Conservation (phyloP, 2,797 vertebrate species). For the Eulemur mongoz region DNA sequence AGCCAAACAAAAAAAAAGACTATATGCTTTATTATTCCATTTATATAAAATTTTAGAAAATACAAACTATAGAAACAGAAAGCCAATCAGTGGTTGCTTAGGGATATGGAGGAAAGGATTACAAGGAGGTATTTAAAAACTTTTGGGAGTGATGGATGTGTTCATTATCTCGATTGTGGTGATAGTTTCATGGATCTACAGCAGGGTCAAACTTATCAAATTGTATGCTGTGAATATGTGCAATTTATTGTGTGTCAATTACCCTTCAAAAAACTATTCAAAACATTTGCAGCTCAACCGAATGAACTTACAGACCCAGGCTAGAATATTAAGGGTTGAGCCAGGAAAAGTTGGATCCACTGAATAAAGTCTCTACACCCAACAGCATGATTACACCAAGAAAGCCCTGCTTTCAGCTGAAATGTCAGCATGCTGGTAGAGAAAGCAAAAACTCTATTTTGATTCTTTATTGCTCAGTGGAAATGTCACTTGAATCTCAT, state of each 20-base stretch:
- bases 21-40: background rate
- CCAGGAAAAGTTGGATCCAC: background rate
- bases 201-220: background rate
- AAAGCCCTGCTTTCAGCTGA: background rate
- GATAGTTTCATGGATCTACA: background rate
- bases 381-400: background rate
- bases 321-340: background rate
- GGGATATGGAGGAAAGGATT: background rate
- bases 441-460: background rate
- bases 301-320: background rate
- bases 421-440: background rate
- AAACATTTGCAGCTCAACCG: background rate
- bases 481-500: background rate
- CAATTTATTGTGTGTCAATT: background rate
- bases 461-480: background rate
- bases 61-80: background rate
- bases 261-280: background rate
- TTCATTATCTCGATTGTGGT: background rate
- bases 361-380: background rate
- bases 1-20: background rate
- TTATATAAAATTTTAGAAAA: conserved; percentile 17
- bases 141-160: background rate
- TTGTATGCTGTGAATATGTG: background rate
- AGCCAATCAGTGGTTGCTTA: background rate
- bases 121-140: background rate